Evolutionary conservation across 2,888 invertebrate species (phyloP), one percentile per base, ranked within the genome.

Genomic region (Tortrix viridana): DNA sequence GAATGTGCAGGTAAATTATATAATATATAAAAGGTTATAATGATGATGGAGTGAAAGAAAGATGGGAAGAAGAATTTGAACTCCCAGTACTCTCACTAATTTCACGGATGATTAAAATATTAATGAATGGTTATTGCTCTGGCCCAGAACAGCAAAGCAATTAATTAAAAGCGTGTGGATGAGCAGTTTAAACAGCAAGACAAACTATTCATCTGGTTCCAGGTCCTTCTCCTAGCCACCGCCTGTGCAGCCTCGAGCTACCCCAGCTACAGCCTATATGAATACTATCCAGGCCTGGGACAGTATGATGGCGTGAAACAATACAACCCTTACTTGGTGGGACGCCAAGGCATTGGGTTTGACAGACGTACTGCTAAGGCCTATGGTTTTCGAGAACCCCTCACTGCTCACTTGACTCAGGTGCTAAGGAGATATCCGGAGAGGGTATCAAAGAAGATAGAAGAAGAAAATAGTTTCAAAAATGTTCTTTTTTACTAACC

Each of bases 361-460:
- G 52, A 60, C 5, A 44, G 22, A 14, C 32, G 60, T 1, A 60
- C 60, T 0, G 53, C 60, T 1, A 46, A 12, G 7, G 60, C 60
- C n/a, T 60, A 53, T 7, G 60, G 60, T 0, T 60, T 60, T 46
- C 32, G 60, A 6, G 43, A 46, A 46, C 60, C 60, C 1, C 16
- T 46, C 22, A 53, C 60, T 4, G 5, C 23, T 16, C 22, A 60
- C 5, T 16, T 60, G 2, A 16, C 52, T 9, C 44, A 52, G 38
- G 22, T 53, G 18, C 38, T 60, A 19, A 60, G 60, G 23, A 60
- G 60, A 37, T 60, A 59, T 9, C 58, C 58, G 3, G 49, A 56
- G 23, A 54, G 22, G 16, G 2, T 32, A 9, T 32, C 9, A 12
- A 32, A 32, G 12, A 32, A n/a, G n/a, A n/a, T n/a, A n/a, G n/a